Base-by-base conservation (phyloP, 1,140 invertebrate genomes). In the Whitmania pigra region DNA sequence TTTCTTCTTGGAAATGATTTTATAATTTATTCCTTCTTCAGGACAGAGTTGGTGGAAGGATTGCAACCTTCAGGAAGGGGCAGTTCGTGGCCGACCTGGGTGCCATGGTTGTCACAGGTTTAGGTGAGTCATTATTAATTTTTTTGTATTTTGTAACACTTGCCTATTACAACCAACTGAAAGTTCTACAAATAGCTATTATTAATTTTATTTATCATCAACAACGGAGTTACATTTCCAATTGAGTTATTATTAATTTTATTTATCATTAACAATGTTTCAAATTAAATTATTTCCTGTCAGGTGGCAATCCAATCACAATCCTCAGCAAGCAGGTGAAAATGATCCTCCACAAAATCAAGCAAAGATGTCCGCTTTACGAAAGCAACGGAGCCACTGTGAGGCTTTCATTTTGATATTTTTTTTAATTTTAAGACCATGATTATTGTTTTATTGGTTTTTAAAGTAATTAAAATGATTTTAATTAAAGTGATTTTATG, bases 321-420 rank as follows among this genome's bases (percentile, higher is more conserved):
- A 92, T 95, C 49, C 81, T 99, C 20, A 93, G 92, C 73, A 91
- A 94, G 78, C 95, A 99, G 84, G 93, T 97, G 78, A 92, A 91
- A 78, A 95, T 97, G 90, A 93, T 97, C 81, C 83, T 98, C 49
- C 89, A 94, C 79, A 93, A 93, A 80, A 96, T 99, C 75, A 88
- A 92, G 78, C 93, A 94, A 80, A 94, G 94, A 79, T 98, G 95
- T 85, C 95, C 94, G 9, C 84, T 98, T 2, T 98, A 95, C 84
- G 94, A 97, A 81, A 89, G 91, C 18, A 93, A 89, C 80, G 94
- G 93, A 9, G 89, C 89, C 77, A 94, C 92, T 75, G 92, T 89
- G 79, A 83, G 82, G 43, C 11, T 15, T 11, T 49, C 5, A 3
- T 49, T 49, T 49, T 49, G 13, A 0, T 3, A 49, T 49, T 49